phyloP scores from a whole-genome alignment of 2,888 invertebrate species.

The Lutraria lutraria region DNA sequence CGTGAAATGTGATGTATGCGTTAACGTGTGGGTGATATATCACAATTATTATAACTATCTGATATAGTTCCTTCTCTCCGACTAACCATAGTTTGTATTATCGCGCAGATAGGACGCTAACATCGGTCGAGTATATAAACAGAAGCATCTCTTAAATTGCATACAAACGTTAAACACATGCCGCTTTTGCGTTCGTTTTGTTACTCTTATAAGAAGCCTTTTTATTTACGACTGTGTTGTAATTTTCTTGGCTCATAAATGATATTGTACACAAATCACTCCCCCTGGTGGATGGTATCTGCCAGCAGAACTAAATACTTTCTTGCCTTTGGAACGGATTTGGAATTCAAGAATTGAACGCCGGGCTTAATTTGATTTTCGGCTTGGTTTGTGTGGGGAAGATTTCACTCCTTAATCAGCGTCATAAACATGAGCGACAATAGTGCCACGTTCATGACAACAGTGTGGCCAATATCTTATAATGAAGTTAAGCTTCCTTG shows the following conservation, averaged over 20 bases:
- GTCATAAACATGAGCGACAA: not conserved
- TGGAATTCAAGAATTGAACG: not conserved
- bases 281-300: not conserved
- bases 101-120: too few species aligned
- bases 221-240: conserved; percentile 22
- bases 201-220: conserved; percentile 5
- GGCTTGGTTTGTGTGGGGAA: too few species aligned
- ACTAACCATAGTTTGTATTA: too few species aligned
- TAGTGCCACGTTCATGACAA: too few species aligned
- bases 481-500: too few species aligned
- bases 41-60: too few species aligned
- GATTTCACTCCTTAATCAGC: too few species aligned
- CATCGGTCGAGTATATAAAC: not conserved
- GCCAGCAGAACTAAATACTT: not conserved
- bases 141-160: conserved; percentile 5
- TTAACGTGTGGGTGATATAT: too few species aligned
- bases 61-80: too few species aligned
- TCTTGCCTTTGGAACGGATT: not conserved
- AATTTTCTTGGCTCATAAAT: conserved; percentile 23
- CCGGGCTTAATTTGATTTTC: not conserved
- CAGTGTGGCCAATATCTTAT: too few species aligned
- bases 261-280: conserved; percentile 9
- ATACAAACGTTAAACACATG: conserved; percentile 25
- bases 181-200: not conserved
- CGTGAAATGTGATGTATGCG: too few species aligned